Percentiles rank a stretch among this genome's conserved stretches.
These are phyloP conservation scores for Sander lucioperca DNA, from an alignment of 2,113 vertebrate genomes.

Conservation along the genomic window DNA sequence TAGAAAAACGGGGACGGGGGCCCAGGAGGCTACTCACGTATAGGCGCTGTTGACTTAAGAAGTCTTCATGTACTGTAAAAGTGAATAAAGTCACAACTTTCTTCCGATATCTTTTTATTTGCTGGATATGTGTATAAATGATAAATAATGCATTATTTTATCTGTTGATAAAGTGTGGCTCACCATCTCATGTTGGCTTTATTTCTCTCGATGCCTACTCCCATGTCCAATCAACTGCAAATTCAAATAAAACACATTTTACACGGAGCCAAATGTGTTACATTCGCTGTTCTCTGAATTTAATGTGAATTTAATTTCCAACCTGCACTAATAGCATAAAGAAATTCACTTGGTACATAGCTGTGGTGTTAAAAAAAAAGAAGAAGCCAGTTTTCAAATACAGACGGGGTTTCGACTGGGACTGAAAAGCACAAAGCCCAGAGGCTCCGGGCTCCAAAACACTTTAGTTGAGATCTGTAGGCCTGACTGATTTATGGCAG, in stretches of 20 bases:
- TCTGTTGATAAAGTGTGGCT: slow-evolving; percentile 14
- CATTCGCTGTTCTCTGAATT: neutral
- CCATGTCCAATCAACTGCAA: slow-evolving; percentile 28
- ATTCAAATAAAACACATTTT: slow-evolving; percentile 24
- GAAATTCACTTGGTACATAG: slow-evolving; percentile 7
- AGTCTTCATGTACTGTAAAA: neutral
- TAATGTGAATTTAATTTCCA: slow-evolving; percentile 28
- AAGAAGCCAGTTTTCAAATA: slow-evolving; percentile 16
- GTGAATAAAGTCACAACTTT: neutral
- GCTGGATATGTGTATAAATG: neutral
- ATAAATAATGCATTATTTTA: slow-evolving; percentile 16
- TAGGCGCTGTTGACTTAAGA: neutral
- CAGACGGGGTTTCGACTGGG: slow-evolving; percentile 20
- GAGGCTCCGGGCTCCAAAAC: slow-evolving; percentile 58
- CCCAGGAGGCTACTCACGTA: no score
- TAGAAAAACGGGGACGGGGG: neutral
- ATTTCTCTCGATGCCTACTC: slow-evolving; percentile 39
- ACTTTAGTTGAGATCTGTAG: slow-evolving; percentile 62
- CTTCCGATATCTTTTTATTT: neutral
- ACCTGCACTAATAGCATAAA: slow-evolving; percentile 22
- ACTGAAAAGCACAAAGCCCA: slow-evolving; percentile 42
- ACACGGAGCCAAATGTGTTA: neutral
- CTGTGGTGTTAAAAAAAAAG: neutral
- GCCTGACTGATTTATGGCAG: slow-evolving; percentile 66
- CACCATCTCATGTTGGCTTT: neutral